Evolutionary conservation across 2,888 invertebrate species (phyloP).

Genomic region (Drosophila nr. medialis): DNA sequence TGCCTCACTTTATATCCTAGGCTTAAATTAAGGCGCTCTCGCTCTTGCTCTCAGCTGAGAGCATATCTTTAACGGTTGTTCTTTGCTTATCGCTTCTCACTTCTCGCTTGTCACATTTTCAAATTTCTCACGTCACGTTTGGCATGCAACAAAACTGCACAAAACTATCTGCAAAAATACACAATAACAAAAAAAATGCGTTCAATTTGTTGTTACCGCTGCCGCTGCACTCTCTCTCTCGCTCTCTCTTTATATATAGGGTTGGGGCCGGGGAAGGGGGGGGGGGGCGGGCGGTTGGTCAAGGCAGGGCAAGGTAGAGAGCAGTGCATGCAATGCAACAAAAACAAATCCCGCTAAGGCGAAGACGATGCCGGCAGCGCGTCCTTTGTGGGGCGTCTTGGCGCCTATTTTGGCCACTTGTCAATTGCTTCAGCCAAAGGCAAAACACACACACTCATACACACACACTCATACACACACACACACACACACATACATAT

Average conservation of each 20-base stretch:
- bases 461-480: background rate
- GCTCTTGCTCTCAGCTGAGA: constrained; percentile 14
- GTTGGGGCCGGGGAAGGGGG: background rate
- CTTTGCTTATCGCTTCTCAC: constrained; percentile 15
- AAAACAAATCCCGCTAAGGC: constrained; percentile 31
- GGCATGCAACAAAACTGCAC: constrained; percentile 21
- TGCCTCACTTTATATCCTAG: constrained; percentile 39
- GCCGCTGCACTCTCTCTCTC: constrained; percentile 3
- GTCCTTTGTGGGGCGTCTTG: constrained; percentile 49
- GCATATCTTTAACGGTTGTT: constrained; percentile 22
- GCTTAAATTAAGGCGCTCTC: constrained; percentile 31
- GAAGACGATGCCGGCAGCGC: constrained; percentile 38
- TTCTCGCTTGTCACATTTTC: constrained; percentile 35
- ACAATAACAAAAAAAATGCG: constrained; percentile 47
- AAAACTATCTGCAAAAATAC: constrained; percentile 47
- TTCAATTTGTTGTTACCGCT: constrained; percentile 43
- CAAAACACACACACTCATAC: constrained; percentile 2
- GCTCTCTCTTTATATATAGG: background rate
- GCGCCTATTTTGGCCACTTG: constrained; percentile 54
- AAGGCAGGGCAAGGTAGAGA: background rate
- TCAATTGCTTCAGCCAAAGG: constrained; percentile 26
- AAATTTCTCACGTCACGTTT: constrained; percentile 44
- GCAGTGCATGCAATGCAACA: constrained; percentile 28
- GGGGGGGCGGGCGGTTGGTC: background rate
- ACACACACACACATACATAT: constrained; percentile 9